Conservation (phyloP, 2,888 invertebrate genomes). For the Polymixis lichenea region DNA sequence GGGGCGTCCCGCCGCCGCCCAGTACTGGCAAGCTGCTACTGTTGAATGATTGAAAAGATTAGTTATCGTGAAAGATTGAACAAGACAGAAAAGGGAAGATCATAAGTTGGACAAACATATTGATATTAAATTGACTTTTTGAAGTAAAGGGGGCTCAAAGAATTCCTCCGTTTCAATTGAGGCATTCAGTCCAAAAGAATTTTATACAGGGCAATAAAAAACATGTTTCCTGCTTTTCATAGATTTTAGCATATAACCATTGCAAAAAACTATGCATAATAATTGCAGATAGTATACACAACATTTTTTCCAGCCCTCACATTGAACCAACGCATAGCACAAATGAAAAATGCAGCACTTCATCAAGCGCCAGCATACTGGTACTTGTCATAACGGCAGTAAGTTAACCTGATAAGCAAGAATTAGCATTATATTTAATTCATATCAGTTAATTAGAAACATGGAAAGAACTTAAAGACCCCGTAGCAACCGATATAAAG, state of each 20-base stretch:
- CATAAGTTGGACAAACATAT: neutral
- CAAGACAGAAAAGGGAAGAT: neutral
- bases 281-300: slow-evolving; percentile 11
- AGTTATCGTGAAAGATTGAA: slow-evolving; percentile 8
- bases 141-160: neutral
- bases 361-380: slow-evolving; percentile 19
- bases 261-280: neutral
- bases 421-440: slow-evolving; percentile 62
- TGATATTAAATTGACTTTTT: neutral
- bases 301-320: neutral
- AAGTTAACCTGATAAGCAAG: slow-evolving; percentile 39
- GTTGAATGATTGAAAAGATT: slow-evolving; percentile 58
- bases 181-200: neutral
- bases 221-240: neutral
- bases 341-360: slow-evolving; percentile 34
- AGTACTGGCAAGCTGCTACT: slow-evolving; percentile 94
- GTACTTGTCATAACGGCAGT: slow-evolving; percentile 45
- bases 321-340: slow-evolving; percentile 13
- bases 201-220: neutral
- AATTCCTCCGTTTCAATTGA: neutral
- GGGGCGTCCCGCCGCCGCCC: slow-evolving; percentile 92
- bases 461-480: slow-evolving; percentile 54
- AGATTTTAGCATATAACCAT: neutral
- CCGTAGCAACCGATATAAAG: slow-evolving; percentile 67
- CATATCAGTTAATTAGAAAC: slow-evolving; percentile 56